Evolutionary conservation across 2,797 vertebrate species (phyloP), one percentile per base, ranked within the genome.

Genomic region (Rhinichthys osculus): DNA sequence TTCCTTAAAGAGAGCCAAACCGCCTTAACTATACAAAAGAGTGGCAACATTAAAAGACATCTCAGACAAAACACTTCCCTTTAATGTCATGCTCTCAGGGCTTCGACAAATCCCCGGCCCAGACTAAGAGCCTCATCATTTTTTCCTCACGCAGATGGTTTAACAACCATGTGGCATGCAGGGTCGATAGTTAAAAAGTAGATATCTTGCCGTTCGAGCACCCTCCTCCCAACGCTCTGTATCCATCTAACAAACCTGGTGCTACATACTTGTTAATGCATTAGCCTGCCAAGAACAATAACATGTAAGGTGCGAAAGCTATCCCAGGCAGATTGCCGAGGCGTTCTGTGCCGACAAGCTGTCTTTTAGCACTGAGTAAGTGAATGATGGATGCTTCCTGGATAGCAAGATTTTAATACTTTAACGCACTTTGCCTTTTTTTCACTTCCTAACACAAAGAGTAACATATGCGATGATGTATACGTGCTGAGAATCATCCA

Each of bases 261-360:
- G 85, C 86, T 76, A 81, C 88, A 83, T 82, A 84, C 87, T 88
- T 90, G 88, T 87, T 88, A 88, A 92, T 91, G 88, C 86, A 91
- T 90, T 90, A 89, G 86, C 77, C 80, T 91, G 86, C 87, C 91
- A 90, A 90, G 72, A 74, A 86, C 89, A 91, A 90, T 87, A 90
- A 88, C 87, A 89, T 91, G 87, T n/a, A 89, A 91, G 89, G 89
- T 88, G 90, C 87, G 85, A 92, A 89, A 44, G 72, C 84, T 71
- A 78, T 87, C 85, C 79, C 79, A 82, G 81, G 67, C 78, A 85
- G 82, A 86, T 38, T 85, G 82, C 82, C 74, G 59, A 85, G 88
- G 77, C 82, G 57, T 80, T 86, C 16, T 77, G 71, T 88, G 83
- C 76, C 38, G 66, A 88, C 83, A 86, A 88, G 86, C 71, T 87